Base-by-base conservation (phyloP, 1,140 invertebrate species). In the Planococcus citri region DNA sequence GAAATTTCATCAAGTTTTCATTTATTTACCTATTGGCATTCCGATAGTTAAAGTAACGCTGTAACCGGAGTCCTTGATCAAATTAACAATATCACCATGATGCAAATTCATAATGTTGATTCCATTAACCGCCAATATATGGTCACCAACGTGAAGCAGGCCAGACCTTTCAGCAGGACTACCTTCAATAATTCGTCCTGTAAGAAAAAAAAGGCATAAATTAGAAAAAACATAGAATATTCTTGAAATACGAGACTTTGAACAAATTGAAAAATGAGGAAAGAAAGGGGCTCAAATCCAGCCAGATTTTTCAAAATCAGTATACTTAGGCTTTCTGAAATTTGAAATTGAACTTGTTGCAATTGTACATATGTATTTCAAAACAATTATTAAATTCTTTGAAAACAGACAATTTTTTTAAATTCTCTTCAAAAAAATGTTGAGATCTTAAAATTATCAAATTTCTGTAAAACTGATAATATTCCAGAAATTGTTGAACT, bases 61-160 rank as follows among this genome's bases (percentile, higher is more conserved):
- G 71, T 91, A 86, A 17, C 94, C 95, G 1, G 93, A 95, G 75
- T 95, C 92, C 79, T 97, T 97, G 70, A 92, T 91, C 41, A 91
- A 82, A 79, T 95, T 95, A 12, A 98, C 95, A 69, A 97, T 95
- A 76, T 98, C 95, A 69, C 94, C 94, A 77, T 99, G 96, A 74
- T 92, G 90, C 78, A 98, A 86, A 75, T 90, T 88, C 22, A 90
- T 88, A 69, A 98, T 96, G 72, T 95, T 88, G 68, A 90, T 86
- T 61, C 91, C 90, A 82, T 99, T 99, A 0, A 99, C 95, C 6
- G 94, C 94, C 57, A 97, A 82, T 72, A 99, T 98, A 72, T 92
- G 88, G 81, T 99, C 96, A 0, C 95, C 95, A 9, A 98, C 89
- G 75, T 91, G 90, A 0, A 99, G 80, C 61, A 87, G 84, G 0